These are phyloP conservation scores for Alitta virens DNA, from an alignment of 2,888 invertebrate genomes.

Conservation along the genomic window DNA sequence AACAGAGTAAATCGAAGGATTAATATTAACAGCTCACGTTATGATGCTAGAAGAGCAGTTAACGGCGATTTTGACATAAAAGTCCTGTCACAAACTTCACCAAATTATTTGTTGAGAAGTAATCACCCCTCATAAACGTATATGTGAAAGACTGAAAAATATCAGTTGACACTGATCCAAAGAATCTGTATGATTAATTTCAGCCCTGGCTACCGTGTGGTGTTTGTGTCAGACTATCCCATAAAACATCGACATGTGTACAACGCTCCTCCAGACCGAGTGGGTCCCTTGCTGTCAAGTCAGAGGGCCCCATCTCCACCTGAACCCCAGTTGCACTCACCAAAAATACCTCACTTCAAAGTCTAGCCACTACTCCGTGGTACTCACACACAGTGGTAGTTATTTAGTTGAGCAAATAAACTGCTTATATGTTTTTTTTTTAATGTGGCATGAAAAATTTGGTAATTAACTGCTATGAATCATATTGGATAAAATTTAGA, in stretches of 20 bases:
- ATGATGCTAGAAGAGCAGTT: slow-evolving; percentile 35
- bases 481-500: no score
- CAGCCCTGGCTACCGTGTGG: not conserved
- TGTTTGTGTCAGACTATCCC: slow-evolving; percentile 7
- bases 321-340: no score
- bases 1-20: slow-evolving; percentile 37
- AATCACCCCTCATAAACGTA: no score
- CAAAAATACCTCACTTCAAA: slow-evolving; percentile 12
- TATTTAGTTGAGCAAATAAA: no score
- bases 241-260: slow-evolving; percentile 20
- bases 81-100: slow-evolving; percentile 19
- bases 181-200: not conserved
- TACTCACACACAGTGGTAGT: no score
- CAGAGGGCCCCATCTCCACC: no score
- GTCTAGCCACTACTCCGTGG: no score
- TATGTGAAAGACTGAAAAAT: not conserved
- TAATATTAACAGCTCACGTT: slow-evolving; percentile 37
- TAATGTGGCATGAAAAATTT: no score
- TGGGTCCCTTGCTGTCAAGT: not conserved
- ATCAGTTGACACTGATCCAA: not conserved
- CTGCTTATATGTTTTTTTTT: no score
- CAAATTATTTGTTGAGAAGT: not conserved
- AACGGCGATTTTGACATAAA: slow-evolving; percentile 39
- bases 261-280: slow-evolving; percentile 14
- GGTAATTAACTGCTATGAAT: no score